Base-by-base conservation (phyloP, 2,113 vertebrate species). In the Maccullochella peelii region DNA sequence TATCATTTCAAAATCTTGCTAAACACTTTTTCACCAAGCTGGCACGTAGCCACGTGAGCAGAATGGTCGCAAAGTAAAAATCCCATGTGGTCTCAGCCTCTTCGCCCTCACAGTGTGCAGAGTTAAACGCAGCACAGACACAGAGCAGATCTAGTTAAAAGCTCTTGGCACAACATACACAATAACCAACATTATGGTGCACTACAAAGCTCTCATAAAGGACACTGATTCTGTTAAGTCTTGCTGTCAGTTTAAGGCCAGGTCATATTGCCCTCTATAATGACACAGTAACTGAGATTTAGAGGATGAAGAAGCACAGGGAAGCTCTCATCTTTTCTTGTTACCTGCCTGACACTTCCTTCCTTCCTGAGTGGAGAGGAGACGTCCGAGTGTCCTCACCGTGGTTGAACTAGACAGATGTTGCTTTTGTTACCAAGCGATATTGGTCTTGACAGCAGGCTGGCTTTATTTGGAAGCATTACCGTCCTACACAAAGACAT, bases 391-490 rank as follows among this genome's bases (percentile, higher is more conserved):
- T 40, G 87, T 57, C 71, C 73, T 86, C 62, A 25, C 55, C 50
- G 25, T 79, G 77, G 47, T 72, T 80, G 72, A 92, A 85, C 77
- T 54, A 88, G 89, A 92, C 82, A 83, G 79, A 87, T 92, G 80
- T 77, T 89, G 83, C 67, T 61, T 88, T 85, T 87, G 82, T 87
- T 76, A 52, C 61, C 16, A 36, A 71, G 77, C 74, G 58, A 68
- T 82, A 89, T 89, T 63, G 52, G 36, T 81, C 80, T 54, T 71
- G 88, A 88, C 88, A 86, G 82, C 71, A 80, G 52, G 69, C 67
- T 77, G 82, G 67, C 83, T 80, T 83, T 75, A 86, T 88, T 83
- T 77, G 55, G 71, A 86, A 49, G 61, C 59, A 83, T 69, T 16
- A 49, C 33, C 68, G 59, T 18, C 25, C 21, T 18, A 47, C 50